Evolutionary conservation across 2,113 vertebrate species (phyloP), one percentile per base, ranked within the genome.

Genomic region (Rhynchomys soricoides): DNA sequence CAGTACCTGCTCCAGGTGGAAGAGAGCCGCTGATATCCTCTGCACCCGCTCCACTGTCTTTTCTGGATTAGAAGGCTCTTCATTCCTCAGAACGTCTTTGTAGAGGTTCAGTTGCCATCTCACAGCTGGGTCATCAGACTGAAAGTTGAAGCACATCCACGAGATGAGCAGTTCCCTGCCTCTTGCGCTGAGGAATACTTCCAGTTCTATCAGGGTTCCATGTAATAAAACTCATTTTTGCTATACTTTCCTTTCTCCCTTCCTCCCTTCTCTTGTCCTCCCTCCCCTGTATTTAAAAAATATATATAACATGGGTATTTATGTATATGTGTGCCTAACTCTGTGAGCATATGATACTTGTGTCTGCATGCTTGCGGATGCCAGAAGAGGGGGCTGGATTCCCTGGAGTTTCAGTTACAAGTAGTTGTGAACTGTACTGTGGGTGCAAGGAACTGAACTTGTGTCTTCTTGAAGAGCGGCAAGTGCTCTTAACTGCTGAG

Each of bases 41-140:
- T 99, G 99, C 62, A 99, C 99, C 10, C 99, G 99, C 89, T 99
- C 99, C 91, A 99, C 99, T 1, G 98, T 98, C 97, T 98, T 99
- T 82, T 99, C 99, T 19, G 99, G 99, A 96, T 99, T 99, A 12
- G 98, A 96, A 71, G 99, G 98, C 37, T 99, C 99, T 71, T 99
- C 99, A 6, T 83, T 99, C 97, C 99, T 99, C 94, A 99, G 96
- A 81, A 99, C 98, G 96, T 99, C 99, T 96, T 99, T 99, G 97
- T 99, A 99, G 29, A 99, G 98, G 97, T 99, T 99, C 26, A 99
- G 97, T 97, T 99, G 99, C 99, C 99, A 99, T 96, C 99, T 99
- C 94, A 99, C 99, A 57, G 99, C 99, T 45, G 99, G 99, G 92
- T 99, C 99, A 97, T 99, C 99, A 22, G 99, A 99, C 99, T 99